These are phyloP conservation scores for Pseudopleuronectes americanus DNA, from an alignment of 2,797 vertebrate species.

Conservation along the genomic window DNA sequence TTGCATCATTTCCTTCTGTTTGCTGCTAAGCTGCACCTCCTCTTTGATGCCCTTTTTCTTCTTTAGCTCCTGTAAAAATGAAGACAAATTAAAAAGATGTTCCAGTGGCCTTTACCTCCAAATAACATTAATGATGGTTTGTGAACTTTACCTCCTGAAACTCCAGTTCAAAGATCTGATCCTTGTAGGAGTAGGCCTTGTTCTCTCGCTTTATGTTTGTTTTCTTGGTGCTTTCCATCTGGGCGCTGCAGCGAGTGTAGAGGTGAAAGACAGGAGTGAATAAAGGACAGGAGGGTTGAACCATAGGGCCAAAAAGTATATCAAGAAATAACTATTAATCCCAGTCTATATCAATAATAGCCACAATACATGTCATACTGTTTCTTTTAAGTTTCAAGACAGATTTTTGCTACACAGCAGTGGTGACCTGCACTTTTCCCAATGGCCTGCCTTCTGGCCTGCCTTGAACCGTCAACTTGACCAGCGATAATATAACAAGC, in stretches of 20 bases:
- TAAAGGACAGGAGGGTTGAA: neutral
- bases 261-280: neutral
- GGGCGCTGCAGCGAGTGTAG: constrained; percentile 83
- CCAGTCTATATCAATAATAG: too few species aligned
- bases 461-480: too few species aligned
- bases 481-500: too few species aligned
- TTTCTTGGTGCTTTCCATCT: constrained; percentile 95
- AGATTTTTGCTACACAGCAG: too few species aligned
- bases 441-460: too few species aligned
- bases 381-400: too few species aligned
- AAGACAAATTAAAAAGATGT: constrained; percentile 1
- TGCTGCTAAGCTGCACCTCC: constrained; percentile 93
- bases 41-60: constrained; percentile 99
- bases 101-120: neutral
- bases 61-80: constrained; percentile 89
- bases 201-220: constrained; percentile 98
- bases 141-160: constrained; percentile 90
- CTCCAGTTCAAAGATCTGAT: constrained; percentile 98
- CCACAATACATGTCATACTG: too few species aligned
- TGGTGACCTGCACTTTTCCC: too few species aligned
- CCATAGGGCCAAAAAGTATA: too few species aligned
- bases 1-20: constrained; percentile 97
- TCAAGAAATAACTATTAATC: too few species aligned
- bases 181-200: constrained; percentile 98
- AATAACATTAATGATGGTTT: neutral